These are phyloP conservation scores for Himantopus leucocephalus DNA, from an alignment of 2,113 vertebrate genomes.

Conservation along the genomic window DNA sequence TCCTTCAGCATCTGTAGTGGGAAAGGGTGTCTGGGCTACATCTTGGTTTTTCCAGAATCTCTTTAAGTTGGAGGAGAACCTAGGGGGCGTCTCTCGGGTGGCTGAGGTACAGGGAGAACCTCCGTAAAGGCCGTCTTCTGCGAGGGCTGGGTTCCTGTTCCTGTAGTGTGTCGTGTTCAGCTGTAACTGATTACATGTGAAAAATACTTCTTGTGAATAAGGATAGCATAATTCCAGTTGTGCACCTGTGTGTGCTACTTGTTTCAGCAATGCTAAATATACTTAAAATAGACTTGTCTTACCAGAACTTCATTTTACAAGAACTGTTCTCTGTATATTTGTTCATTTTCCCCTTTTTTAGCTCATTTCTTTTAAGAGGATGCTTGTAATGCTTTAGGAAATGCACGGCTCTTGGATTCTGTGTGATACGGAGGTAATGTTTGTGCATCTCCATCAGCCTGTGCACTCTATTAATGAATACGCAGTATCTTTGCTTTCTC, in stretches of 20 bases:
- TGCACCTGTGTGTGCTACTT: background rate
- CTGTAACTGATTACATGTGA: background rate
- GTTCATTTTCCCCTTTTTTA: background rate
- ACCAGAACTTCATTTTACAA: background rate
- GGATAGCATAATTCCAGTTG: background rate
- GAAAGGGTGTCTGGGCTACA: background rate
- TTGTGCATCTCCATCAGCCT: background rate
- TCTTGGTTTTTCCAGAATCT: background rate
- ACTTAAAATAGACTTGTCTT: background rate
- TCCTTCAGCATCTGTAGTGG: background rate
- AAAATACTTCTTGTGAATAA: background rate
- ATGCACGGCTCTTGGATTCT: background rate
- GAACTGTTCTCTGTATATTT: background rate
- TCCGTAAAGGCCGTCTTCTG: background rate
- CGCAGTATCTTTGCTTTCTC: background rate
- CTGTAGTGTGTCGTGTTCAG: background rate
- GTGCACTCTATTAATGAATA: background rate
- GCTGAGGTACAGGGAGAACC: background rate
- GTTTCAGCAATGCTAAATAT: background rate
- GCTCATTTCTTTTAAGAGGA: background rate
- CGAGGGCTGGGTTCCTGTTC: accelerated
- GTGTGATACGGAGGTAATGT: background rate
- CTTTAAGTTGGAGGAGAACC: background rate
- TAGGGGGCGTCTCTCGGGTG: background rate
- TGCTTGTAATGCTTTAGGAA: background rate